Evolutionary conservation across 2,888 invertebrate species (phyloP).

Genomic region (Rotaria socialis): DNA sequence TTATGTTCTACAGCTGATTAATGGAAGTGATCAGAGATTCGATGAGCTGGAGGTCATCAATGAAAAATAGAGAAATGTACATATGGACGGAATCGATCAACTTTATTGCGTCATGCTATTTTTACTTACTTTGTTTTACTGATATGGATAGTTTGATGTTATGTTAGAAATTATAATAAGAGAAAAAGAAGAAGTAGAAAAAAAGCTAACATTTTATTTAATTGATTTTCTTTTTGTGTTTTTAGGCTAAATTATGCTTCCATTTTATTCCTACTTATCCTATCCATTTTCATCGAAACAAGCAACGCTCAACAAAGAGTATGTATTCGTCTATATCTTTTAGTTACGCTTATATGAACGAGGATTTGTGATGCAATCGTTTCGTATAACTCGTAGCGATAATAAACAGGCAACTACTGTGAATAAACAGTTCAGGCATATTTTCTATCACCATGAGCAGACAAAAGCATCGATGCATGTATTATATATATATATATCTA

Average conservation of each 20-base stretch:
- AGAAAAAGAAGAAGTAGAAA: no score
- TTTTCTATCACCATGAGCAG: not conserved
- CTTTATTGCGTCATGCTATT: not conserved
- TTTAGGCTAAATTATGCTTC: slow-evolving; percentile 4
- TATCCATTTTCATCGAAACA: not conserved
- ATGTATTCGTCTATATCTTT: not conserved
- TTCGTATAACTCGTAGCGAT: not conserved
- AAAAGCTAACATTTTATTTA: not conserved
- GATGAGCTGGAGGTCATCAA: slow-evolving; percentile 22
- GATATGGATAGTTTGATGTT: not conserved
- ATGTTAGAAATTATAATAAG: no score
- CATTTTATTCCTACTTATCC: not conserved
- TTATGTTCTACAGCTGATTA: not conserved
- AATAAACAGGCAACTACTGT: slow-evolving; percentile 29
- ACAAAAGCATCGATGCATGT: not conserved
- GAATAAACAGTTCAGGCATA: slow-evolving; percentile 20
- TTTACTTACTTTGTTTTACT: not conserved
- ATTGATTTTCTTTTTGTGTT: not conserved
- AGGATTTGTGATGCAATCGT: not conserved
- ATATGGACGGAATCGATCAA: not conserved
- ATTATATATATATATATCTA: not conserved
- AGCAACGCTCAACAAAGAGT: slow-evolving; percentile 24
- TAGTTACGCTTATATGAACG: not conserved
- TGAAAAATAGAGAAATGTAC: not conserved
- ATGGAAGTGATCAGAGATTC: slow-evolving; percentile 20